Base-by-base conservation (phyloP, 1,140 invertebrate species). In the Psix sp. region DNA sequence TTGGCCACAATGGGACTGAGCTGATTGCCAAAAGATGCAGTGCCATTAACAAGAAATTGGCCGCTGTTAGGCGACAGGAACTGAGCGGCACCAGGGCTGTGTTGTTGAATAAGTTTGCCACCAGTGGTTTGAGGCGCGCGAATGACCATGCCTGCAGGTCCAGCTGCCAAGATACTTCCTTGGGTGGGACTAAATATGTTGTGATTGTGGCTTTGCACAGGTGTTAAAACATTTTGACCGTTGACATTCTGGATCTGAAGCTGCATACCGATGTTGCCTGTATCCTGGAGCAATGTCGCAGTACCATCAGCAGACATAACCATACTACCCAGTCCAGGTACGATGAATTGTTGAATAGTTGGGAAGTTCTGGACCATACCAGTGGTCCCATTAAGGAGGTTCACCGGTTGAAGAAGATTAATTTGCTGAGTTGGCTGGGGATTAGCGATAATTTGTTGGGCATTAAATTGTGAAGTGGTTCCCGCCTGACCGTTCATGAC, bases 161-260 rank as follows among this genome's bases (percentile, higher is more conserved):
- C 90, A 0, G 91, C 88, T n/a, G 92, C 87, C 11, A 94, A 85
- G 39, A 94, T 90, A 59, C 90, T 91, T 1, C 74, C 63, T 49
- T 93, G 90, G 26, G 89, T 88, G 11, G 87, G 83, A 76, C 88
- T 88, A 43, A 90, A 89, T 26, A 90, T 87, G 11, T 84, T 77
- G 52, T 79, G 74, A 10, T 84, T 75, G 56, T 88, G 88, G 75
- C 91, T 93, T 76, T 93, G 92, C 5, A 94, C 90, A 0, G 92
- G 92, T 1, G 92, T 93, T 21, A 94, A 82, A 24, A 94, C 91
- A 72, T 94, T 94, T 60, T 93, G 92, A 0, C 92, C 92, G 65
- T 93, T 93, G 4, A 94, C 92, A 56, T 94, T 94, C 76, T 94
- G 93, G 65, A 95, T 89, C 74, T 95, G 94, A 1, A 93, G 71